Evolutionary conservation across 1,140 invertebrate genomes (phyloP).

Genomic region (Musca domestica): DNA sequence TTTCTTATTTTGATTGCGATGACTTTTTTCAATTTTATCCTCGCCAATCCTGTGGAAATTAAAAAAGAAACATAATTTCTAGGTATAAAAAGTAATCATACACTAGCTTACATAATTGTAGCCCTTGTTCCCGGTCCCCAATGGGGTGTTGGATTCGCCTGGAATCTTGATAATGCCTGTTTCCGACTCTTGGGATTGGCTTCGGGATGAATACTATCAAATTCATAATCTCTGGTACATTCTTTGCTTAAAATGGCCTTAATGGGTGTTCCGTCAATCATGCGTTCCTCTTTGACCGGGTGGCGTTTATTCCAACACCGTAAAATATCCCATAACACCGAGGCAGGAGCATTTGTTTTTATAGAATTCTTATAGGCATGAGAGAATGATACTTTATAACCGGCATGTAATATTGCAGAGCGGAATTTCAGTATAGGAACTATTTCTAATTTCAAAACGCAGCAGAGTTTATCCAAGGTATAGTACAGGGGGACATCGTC

Average conservation of each 20-base stretch:
- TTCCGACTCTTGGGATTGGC: slow-evolving; percentile 80
- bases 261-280: slow-evolving; percentile 58
- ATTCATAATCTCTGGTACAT: slow-evolving; percentile 59
- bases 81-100: background rate
- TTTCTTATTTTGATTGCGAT: slow-evolving; percentile 62
- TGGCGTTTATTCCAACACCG: slow-evolving; percentile 73
- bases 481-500: slow-evolving; percentile 86
- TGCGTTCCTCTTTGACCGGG: slow-evolving; percentile 60
- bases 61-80: slow-evolving; percentile 19
- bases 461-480: slow-evolving; percentile 64
- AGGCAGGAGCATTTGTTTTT: slow-evolving; percentile 89
- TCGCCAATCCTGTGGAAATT: slow-evolving; percentile 58
- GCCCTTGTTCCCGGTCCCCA: slow-evolving; percentile 87
- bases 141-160: slow-evolving; percentile 77
- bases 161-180: slow-evolving; percentile 74
- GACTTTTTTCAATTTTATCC: slow-evolving; percentile 60
- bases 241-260: slow-evolving; percentile 60
- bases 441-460: slow-evolving; percentile 64
- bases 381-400: slow-evolving; percentile 88
- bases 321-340: slow-evolving; percentile 92
- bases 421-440: slow-evolving; percentile 69
- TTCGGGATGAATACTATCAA: slow-evolving; percentile 63
- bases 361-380: slow-evolving; percentile 85
- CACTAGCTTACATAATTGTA: slow-evolving; percentile 67
- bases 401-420: slow-evolving; percentile 91